These are phyloP conservation scores for Brachionus rubens DNA, from an alignment of 1,140 invertebrate species.

Conservation along the genomic window DNA sequence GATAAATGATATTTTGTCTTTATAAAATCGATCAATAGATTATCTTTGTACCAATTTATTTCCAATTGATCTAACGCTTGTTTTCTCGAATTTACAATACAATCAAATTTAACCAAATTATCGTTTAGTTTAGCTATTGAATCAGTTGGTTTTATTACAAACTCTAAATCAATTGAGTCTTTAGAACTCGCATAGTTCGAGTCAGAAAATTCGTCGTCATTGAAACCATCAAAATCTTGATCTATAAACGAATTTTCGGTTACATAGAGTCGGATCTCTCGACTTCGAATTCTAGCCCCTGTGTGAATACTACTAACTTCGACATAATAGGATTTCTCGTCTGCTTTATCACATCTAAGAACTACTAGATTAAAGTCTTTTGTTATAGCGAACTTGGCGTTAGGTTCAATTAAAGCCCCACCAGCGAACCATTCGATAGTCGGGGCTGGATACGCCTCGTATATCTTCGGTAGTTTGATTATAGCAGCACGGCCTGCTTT, in stretches of 20 bases:
- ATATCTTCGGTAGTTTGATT: conserved; percentile 42
- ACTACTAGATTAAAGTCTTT: conserved; percentile 42
- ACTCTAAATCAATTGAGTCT: conserved; percentile 15
- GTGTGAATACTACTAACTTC: conserved; percentile 45
- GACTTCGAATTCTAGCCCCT: conserved; percentile 28
- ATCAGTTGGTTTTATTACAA: conserved; percentile 27
- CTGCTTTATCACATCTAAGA: conserved; percentile 37
- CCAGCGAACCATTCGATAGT: conserved; percentile 45
- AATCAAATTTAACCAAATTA: conserved; percentile 46
- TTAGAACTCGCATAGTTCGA: not conserved
- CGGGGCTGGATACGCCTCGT: conserved; percentile 30
- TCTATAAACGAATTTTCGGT: conserved; percentile 5
- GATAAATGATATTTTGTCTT: conserved; percentile 45
- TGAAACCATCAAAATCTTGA: not conserved
- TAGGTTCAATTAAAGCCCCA: conserved; percentile 41
- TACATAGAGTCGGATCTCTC: conserved; percentile 38
- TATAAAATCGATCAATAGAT: conserved; percentile 39
- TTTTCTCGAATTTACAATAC: conserved; percentile 40
- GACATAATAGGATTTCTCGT: conserved; percentile 43
- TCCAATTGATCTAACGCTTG: conserved; percentile 32
- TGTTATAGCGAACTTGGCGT: conserved; percentile 42
- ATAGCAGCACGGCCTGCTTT: conserved; percentile 21
- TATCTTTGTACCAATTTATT: conserved; percentile 45
- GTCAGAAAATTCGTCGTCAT: not conserved
- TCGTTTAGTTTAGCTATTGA: conserved; percentile 39